Base-by-base conservation (phyloP, 2,888 invertebrate genomes). In the Metopia argyrocephala region DNA sequence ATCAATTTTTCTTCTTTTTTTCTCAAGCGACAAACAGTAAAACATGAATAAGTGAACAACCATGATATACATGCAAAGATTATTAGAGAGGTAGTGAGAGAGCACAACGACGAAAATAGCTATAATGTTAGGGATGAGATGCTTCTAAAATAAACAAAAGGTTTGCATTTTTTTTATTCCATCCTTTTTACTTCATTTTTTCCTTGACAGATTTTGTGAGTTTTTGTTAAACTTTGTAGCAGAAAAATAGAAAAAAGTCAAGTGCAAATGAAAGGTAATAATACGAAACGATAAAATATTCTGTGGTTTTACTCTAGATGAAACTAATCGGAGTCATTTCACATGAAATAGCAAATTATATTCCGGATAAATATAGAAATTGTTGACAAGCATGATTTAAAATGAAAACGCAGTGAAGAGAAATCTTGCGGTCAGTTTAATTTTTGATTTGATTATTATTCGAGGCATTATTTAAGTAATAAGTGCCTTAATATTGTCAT, bases 1-100 rank as follows among this genome's bases (percentile, higher is more conserved):
- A 81, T 81, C 74, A 78, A 81, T 81, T 75, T 78, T 62, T 70
- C 78, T 61, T 80, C 76, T 71, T 62, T 71, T 71, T 65, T 81
- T 81, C 48, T 20, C 45, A 78, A 78, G 78, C 76, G 78, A 79
- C 78, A 78, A 78, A 79, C 78, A 57, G 71, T 71, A 46, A 78
- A 76, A 62, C 48, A 71, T 54, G 48, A 66, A 45, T 69, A 81
- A 81, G 69, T 78, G 78, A 78, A 70, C 73, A 78, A 59, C 65
- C 57, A 64, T 46, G 25, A 45, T 56, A 45, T 0, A 18, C 12
- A 28, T 20, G 20, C 48, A 62, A 15, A 65, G 18, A 9, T 9
- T 12, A 9, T 1, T 9, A n/a, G 48, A 48, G 20, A 6, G n/a
- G n/a, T 15, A 48, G 20, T 7, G n/a, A 48, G 20, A n/a, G 5